Evolutionary conservation across 2,888 invertebrate species (phyloP).

Genomic region (Machimus atricapillus): DNA sequence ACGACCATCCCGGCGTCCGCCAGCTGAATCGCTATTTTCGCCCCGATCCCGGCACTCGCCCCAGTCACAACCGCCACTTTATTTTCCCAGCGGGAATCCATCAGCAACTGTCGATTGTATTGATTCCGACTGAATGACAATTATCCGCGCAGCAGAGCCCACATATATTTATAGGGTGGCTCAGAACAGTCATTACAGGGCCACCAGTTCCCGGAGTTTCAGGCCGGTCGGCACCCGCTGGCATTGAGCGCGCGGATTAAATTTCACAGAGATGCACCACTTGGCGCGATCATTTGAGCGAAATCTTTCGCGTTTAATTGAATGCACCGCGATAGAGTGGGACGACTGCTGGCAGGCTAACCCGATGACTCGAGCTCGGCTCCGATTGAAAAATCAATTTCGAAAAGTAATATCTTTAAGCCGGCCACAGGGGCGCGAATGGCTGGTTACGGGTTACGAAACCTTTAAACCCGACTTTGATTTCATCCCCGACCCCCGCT

Average conservation of each 20-base stretch:
- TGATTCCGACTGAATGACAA: conserved; percentile 23
- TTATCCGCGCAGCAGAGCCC: neutral
- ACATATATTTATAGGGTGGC: conserved; percentile 9
- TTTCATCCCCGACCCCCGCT: neutral
- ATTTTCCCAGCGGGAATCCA: conserved; percentile 44
- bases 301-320: conserved; percentile 28
- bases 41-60: conserved; percentile 63
- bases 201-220: neutral
- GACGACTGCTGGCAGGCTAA: conserved; percentile 10
- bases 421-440: neutral
- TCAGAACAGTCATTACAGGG: neutral
- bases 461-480: conserved; percentile 5
- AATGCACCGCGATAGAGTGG: neutral
- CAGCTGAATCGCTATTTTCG: conserved; percentile 57
- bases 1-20: conserved; percentile 64
- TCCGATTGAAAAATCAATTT: conserved; percentile 20
- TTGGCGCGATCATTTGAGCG: conserved; percentile 15
- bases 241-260: conserved; percentile 23
- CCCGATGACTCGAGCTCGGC: neutral
- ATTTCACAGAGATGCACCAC: conserved; percentile 33
- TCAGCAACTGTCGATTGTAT: conserved; percentile 1
- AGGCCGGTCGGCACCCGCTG: neutral
- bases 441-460: neutral
- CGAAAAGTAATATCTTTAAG: conserved; percentile 11
- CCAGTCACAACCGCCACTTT: conserved; percentile 63